Base-by-base conservation (phyloP, 2,797 vertebrate species). In the Eulemur albifrons region DNA sequence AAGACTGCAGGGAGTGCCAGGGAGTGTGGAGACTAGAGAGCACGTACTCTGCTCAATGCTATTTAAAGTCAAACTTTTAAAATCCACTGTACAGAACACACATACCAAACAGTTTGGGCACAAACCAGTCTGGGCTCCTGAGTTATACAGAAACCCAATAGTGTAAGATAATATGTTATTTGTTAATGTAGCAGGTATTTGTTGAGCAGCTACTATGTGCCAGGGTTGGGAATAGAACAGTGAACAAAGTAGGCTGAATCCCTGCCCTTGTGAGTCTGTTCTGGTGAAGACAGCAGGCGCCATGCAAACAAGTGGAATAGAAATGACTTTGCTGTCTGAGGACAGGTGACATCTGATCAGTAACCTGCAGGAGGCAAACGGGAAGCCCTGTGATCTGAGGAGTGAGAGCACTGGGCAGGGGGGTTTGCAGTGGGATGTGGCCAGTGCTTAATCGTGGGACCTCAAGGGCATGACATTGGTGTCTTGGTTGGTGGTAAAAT, bases 261-360 rank as follows among this genome's bases (percentile, higher is more conserved):
- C 25, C 67, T 72, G 38, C 30, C 7, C 45, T 35, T 2, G 0
- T 0, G 25, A n/a, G 21, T n/a, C 76, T 35, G n/a, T 18, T 15
- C 80, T 3, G 0, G 25, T 13, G 30, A 48, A 40, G 18, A 15
- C 65, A n/a, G 9, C 0, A 1, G 63, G 79, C 43, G 23, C 15
- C n/a, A 2, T 0, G 2, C 35, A 52, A 30, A n/a, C 43, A 25
- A 30, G 59, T 4, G 59, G 61, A 61, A 50, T 43, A 11, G 50
- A 21, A 52, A 43, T 52, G 54, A n/a, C n/a, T 21, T 35, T 27
- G 12, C 30, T 15, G 27, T 72, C 75, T 0, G 0, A 52, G 43
- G 43, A 57, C 32, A 20, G 0, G 5, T 2, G 72, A 40, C 3
- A 0, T 93, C 75, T 21, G 65, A 6, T 35, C 57, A 27, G 0